Conservation (phyloP, 1,140 invertebrate genomes). For the Pseudobourletiella spinata region DNA sequence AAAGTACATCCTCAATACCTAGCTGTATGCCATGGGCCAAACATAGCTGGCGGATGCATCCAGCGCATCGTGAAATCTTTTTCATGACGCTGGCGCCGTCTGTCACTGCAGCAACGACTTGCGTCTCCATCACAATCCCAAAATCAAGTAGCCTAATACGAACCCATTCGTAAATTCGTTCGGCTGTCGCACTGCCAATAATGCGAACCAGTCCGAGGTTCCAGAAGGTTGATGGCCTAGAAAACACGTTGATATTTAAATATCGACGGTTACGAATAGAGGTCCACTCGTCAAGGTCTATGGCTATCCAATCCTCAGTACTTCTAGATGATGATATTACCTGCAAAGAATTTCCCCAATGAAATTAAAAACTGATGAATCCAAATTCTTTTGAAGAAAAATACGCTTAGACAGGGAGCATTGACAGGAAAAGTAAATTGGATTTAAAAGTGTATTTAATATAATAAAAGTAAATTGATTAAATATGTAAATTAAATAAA, state of each 20-base stretch:
- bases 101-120: slow-evolving; percentile 7
- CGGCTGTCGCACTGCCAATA: slow-evolving; percentile 2
- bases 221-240: neutral
- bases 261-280: neutral
- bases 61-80: neutral
- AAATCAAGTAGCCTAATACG: neutral
- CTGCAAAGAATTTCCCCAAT: no score
- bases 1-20: slow-evolving; percentile 1
- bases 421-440: no score
- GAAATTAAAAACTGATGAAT: no score
- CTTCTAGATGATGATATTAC: no score
- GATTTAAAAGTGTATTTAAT: no score
- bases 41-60: neutral
- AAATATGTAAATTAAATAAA: no score
- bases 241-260: slow-evolving; percentile 2
- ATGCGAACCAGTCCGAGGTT: slow-evolving; percentile 9
- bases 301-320: no score
- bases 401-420: no score
- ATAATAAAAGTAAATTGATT: no score
- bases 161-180: neutral
- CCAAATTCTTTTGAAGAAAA: no score
- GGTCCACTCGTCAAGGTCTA: slow-evolving; percentile 19
- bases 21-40: slow-evolving; percentile 4
- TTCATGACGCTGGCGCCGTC: slow-evolving; percentile 13
- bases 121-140: neutral